Percentiles rank a stretch among this genome's conserved stretches.
Evolutionary conservation across 1,140 invertebrate genomes (phyloP).

Genomic region (Leptinotarsa texana): DNA sequence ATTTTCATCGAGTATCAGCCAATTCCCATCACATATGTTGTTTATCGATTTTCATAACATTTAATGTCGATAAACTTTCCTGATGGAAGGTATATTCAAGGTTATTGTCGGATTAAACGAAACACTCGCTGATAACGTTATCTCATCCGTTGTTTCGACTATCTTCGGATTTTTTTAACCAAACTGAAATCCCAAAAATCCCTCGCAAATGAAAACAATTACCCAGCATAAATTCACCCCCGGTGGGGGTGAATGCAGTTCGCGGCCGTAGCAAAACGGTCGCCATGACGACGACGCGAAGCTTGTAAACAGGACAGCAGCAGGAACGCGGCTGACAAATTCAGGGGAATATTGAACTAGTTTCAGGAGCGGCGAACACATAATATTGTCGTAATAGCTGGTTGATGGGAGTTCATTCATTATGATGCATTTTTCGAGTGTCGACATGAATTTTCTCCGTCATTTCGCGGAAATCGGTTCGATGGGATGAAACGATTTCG

Average conservation of each 20-base stretch:
- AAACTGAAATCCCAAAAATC: no score
- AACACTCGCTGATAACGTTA: no score
- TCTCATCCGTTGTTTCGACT: no score
- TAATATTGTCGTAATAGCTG: constrained; percentile 6
- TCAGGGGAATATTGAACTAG: not conserved
- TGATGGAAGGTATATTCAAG: no score
- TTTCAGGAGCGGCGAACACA: not conserved
- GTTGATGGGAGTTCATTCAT: not conserved
- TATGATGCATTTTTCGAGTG: not conserved
- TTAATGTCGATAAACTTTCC: no score
- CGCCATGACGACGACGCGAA: not conserved
- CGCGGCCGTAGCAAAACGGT: not conserved
- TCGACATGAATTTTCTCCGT: not conserved
- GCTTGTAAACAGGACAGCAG: constrained; percentile 2
- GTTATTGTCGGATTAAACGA: no score
- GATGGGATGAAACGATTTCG: no score
- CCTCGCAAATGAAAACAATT: not conserved
- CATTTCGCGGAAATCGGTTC: not conserved
- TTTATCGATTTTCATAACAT: no score
- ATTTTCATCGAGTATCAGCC: no score
- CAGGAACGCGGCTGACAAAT: not conserved
- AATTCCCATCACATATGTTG: no score
- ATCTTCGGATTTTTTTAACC: no score
- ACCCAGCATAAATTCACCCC: not conserved
- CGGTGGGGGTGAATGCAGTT: not conserved